A percentile compares a stretch with the other conserved stretches of the same genome.
Conservation (phyloP, 2,797 vertebrate species). For the Rhabdophis nuchalis region DNA sequence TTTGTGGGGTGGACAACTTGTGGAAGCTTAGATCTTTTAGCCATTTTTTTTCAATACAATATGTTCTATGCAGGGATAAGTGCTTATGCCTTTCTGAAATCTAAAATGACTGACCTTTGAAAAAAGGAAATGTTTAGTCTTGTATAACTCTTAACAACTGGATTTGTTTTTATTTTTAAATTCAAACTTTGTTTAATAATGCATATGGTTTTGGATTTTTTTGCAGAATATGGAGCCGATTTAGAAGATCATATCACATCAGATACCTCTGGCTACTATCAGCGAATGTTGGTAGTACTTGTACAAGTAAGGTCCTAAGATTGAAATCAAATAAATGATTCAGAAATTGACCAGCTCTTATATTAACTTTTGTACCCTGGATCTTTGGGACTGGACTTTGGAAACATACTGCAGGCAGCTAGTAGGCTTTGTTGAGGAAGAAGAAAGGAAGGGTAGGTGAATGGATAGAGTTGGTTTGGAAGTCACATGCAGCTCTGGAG, state of each 20-base stretch:
- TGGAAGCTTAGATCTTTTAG: background rate
- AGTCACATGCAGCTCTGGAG: background rate
- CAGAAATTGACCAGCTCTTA: background rate
- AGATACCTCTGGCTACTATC: slow-evolving; percentile 89
- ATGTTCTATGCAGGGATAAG: background rate
- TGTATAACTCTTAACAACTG: background rate
- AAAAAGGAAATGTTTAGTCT: background rate
- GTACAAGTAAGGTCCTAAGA: slow-evolving; percentile 78
- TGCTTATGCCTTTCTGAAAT: background rate
- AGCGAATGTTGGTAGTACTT: slow-evolving; percentile 88
- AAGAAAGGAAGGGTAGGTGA: background rate
- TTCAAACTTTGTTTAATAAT: background rate
- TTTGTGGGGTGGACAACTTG: background rate
- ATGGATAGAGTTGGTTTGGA: background rate
- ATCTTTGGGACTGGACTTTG: background rate
- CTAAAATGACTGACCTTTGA: background rate
- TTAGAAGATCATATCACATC: slow-evolving; percentile 88
- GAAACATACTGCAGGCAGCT: background rate
- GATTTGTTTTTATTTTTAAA: background rate
- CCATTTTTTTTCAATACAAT: background rate
- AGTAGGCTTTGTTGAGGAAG: background rate
- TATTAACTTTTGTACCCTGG: background rate
- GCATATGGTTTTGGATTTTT: slow-evolving; percentile 36
- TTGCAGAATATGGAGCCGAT: slow-evolving; percentile 82
- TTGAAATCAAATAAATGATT: background rate